Percentiles rank a stretch among this genome's conserved stretches.
These are phyloP conservation scores for Andrena minutula DNA, from an alignment of 2,888 invertebrate genomes.

Conservation along the genomic window DNA sequence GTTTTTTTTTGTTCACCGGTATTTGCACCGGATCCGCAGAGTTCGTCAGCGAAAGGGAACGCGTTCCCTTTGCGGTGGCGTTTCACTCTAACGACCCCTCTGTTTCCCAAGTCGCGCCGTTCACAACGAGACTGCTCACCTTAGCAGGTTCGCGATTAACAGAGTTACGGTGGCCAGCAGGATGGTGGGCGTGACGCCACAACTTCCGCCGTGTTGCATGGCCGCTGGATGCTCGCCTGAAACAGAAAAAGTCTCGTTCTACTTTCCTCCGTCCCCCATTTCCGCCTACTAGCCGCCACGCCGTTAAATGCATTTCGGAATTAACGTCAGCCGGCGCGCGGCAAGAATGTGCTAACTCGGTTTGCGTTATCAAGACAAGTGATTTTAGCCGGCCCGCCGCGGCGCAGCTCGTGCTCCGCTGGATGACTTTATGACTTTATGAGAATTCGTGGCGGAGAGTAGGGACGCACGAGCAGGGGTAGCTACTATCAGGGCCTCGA, in stretches of 20 bases:
- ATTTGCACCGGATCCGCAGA: neutral
- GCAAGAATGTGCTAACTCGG: slow-evolving; percentile 1
- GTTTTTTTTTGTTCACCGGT: neutral
- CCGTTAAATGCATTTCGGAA: neutral
- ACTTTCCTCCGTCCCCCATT: neutral
- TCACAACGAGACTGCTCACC: slow-evolving; percentile 80
- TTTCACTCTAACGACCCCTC: slow-evolving; percentile 9
- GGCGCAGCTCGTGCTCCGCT: too few species aligned
- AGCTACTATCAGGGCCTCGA: neutral
- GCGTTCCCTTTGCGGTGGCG: slow-evolving; percentile 4
- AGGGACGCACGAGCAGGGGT: too few species aligned
- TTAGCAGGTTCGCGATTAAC: slow-evolving; percentile 80
- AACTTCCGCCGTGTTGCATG: slow-evolving; percentile 88
- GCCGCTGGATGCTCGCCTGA: slow-evolving; percentile 94
- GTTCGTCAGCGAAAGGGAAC: neutral
- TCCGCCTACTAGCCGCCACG: slow-evolving; percentile 1
- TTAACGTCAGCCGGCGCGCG: neutral
- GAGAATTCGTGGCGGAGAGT: neutral
- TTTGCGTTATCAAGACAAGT: slow-evolving; percentile 9
- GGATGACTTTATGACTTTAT: too few species aligned
- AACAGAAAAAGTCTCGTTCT: slow-evolving; percentile 50
- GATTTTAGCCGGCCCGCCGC: neutral
- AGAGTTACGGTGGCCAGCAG: slow-evolving; percentile 79
- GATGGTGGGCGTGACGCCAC: slow-evolving; percentile 79
- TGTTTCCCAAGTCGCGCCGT: slow-evolving; percentile 41